Evolutionary conservation across 2,888 invertebrate species (phyloP).

Genomic region (Macaria liturata): DNA sequence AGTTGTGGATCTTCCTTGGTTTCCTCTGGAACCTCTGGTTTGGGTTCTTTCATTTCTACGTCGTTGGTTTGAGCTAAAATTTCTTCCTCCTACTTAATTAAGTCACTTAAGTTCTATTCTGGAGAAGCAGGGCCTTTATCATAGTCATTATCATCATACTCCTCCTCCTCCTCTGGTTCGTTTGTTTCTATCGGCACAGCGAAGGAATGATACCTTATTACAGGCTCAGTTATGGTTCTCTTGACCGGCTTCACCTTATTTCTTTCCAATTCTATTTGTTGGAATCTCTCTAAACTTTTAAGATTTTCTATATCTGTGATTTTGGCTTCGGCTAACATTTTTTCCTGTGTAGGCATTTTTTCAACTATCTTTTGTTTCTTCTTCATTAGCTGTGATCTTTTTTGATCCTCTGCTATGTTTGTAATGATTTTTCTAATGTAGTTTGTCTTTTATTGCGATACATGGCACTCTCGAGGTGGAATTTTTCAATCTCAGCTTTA

Average conservation of each 20-base stretch:
- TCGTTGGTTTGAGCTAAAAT: slow-evolving; percentile 30
- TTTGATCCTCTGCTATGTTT: slow-evolving; percentile 90
- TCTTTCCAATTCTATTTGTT: slow-evolving; percentile 96
- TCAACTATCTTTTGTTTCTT: slow-evolving; percentile 84
- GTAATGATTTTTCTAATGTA: slow-evolving; percentile 93
- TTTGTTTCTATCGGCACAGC: too few species aligned
- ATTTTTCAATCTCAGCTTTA: too few species aligned
- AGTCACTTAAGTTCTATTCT: too few species aligned
- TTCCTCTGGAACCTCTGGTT: slow-evolving; percentile 40
- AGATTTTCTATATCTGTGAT: slow-evolving; percentile 96
- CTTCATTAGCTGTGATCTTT: slow-evolving; percentile 90
- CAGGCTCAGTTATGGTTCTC: slow-evolving; percentile 90
- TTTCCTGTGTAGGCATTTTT: slow-evolving; percentile 95
- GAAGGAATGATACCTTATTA: slow-evolving; percentile 85
- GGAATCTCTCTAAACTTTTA: slow-evolving; percentile 95
- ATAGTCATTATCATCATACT: too few species aligned
- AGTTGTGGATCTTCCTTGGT: slow-evolving; percentile 33
- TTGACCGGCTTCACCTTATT: slow-evolving; percentile 93
- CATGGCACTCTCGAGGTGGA: too few species aligned
- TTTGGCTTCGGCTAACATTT: slow-evolving; percentile 96
- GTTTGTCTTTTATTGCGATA: slow-evolving; percentile 93
- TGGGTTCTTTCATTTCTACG: slow-evolving; percentile 52
- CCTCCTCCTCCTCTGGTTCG: too few species aligned
- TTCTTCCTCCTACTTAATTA: too few species aligned
- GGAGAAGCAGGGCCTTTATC: too few species aligned